Conservation (phyloP, 2,888 invertebrate genomes). For the Stenurella melanura region DNA sequence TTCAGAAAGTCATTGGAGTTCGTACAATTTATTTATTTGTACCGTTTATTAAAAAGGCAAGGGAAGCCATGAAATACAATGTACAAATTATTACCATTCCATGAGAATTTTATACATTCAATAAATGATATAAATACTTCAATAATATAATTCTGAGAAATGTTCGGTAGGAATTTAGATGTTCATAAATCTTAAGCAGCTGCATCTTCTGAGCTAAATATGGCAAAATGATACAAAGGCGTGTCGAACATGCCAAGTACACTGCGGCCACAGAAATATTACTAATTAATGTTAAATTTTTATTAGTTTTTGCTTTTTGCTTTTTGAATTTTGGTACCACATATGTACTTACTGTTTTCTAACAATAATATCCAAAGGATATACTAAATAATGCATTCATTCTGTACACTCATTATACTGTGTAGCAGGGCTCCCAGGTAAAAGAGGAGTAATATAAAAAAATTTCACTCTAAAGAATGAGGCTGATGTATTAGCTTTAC, state of each 20-base stretch:
- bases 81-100: background rate
- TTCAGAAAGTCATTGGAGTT: background rate
- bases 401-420: no score
- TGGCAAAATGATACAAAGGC: background rate
- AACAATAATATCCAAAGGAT: no score
- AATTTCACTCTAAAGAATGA: no score
- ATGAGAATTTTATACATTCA: background rate
- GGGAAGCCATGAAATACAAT: background rate
- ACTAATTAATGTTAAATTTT: background rate
- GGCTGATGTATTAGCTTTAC: no score
- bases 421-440: no score
- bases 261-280: background rate
- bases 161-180: slow-evolving; percentile 11
- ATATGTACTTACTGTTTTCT: no score
- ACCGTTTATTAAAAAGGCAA: background rate
- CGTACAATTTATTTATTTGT: background rate
- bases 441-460: no score
- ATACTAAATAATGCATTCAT: no score
- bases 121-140: slow-evolving; percentile 5
- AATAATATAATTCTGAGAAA: slow-evolving; percentile 12
- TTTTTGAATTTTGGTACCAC: no score
- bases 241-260: background rate
- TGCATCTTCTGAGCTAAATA: background rate
- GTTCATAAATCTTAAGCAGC: slow-evolving; percentile 11
- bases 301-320: no score